Evolutionary conservation across 2,797 vertebrate species (phyloP), one percentile per base, ranked within the genome.

Genomic region (Linurgus olivaceus): DNA sequence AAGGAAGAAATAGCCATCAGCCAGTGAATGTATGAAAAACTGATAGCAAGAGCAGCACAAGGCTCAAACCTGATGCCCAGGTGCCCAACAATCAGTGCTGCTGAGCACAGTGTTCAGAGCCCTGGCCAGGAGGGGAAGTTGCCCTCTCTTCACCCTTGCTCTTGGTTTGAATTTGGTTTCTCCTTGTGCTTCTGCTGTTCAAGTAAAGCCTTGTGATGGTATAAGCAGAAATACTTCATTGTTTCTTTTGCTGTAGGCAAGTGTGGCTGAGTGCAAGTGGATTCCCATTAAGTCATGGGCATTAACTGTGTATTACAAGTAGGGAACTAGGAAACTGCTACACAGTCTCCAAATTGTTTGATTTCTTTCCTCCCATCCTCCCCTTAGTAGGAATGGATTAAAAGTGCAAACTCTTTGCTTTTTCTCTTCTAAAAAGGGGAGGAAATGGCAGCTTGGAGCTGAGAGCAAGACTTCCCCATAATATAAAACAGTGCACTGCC

Each of bases 201-300:
- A 70, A 78, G 88, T 62, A 65, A 86, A 66, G 38, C n/a, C 28
- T 89, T 87, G 61, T 29, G 57, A 67, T 26, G 33, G 31, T 25
- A 25, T 61, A 85, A 94, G 38, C 63, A 92, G 80, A 91, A 79
- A 57, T 82, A 91, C 57, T 75, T 92, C 65, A 62, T 86, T 93
- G 75, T 83, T 66, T 80, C 40, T 65, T 75, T 84, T 77, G 90
- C 90, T 11, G 0, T 28, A 59, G 84, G 87, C 65, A 51, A 93
- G 52, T 52, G 70, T 7, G 0, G 35, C 67, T 58, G 77, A 87
- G 74, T 63, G 55, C 83, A 91, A 95, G 59, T 61, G 71, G 37
- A 71, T 74, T 93, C 47, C 59, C 45, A 71, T 63, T 94, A 77
- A 94, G 58, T 86, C 81, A 51, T 15, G 33, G 76, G 66, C 76